These are phyloP conservation scores for Drosophila navojoa DNA, from an alignment of 1,140 invertebrate genomes.

Conservation along the genomic window DNA sequence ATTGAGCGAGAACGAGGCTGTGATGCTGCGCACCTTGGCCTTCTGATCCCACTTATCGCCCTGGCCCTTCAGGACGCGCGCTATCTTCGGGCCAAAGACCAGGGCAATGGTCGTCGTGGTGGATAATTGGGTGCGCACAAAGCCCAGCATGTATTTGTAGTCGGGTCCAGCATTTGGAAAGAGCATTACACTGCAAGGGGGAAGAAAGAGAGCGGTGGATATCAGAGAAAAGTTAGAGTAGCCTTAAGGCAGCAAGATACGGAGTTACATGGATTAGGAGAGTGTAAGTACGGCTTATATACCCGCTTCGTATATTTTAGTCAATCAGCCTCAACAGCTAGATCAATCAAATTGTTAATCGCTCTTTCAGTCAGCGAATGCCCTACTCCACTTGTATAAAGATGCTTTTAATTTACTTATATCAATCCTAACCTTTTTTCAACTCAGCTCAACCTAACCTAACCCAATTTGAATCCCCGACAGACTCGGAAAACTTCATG, in stretches of 20 bases:
- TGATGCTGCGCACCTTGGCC: conserved; percentile 90
- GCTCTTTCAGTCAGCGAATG: neutral
- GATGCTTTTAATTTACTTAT: too few relatives aligned
- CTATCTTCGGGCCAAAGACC: conserved; percentile 94
- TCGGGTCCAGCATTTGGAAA: conserved; percentile 94
- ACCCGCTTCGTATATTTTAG: too few relatives aligned
- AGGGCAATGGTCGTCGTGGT: conserved; percentile 93
- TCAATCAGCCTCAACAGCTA: too few relatives aligned
- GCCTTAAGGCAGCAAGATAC: too few relatives aligned
- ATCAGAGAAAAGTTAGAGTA: neutral
- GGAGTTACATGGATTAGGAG: too few relatives aligned
- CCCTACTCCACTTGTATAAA: neutral
- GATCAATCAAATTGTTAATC: neutral
- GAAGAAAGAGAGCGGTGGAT: neutral
- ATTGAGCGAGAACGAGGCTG: conserved; percentile 93
- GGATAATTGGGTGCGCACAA: conserved; percentile 93
- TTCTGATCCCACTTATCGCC: conserved; percentile 94
- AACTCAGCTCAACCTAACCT: neutral
- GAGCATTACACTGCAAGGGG: conserved; percentile 86
- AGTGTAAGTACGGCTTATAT: too few relatives aligned
- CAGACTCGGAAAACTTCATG: neutral
- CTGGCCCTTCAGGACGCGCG: conserved; percentile 91
- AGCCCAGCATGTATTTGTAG: conserved; percentile 94
- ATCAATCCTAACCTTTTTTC: neutral
- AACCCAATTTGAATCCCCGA: neutral